Percentiles rank a stretch among this genome's conserved stretches.
These are phyloP conservation scores for Elephantulus edwardii DNA, from an alignment of 2,113 vertebrate genomes.

Conservation along the genomic window DNA sequence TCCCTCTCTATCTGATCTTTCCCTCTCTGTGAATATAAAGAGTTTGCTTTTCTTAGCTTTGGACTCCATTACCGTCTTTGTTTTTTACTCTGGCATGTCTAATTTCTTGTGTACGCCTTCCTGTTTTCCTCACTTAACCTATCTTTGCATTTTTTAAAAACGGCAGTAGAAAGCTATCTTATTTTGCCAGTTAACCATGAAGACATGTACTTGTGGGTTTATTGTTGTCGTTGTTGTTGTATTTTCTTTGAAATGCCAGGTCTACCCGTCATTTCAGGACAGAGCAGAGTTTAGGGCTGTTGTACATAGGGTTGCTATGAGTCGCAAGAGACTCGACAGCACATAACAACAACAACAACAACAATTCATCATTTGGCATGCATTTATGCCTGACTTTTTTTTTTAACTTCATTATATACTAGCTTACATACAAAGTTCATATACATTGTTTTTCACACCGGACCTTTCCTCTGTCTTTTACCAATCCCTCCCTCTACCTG, in stretches of 20 bases:
- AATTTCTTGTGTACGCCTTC: constrained; percentile 78
- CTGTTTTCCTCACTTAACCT: constrained; percentile 72
- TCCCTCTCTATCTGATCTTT: constrained; percentile 48
- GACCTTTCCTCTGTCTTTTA: too few species aligned
- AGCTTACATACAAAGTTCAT: too few species aligned
- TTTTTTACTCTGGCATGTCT: constrained; percentile 73
- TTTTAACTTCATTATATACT: too few species aligned
- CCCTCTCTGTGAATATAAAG: constrained; percentile 70
- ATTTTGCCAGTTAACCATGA: constrained; percentile 78
- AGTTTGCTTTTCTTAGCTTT: constrained; percentile 72
- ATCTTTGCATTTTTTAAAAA: constrained; percentile 78
- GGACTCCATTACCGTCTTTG: constrained; percentile 62
- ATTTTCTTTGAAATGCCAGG: constrained; percentile 64
- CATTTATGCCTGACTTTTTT: constrained; percentile 72
- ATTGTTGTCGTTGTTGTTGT: constrained; percentile 58
- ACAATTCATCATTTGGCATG: constrained; percentile 69
- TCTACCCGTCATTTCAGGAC: constrained; percentile 69
- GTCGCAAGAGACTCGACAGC: too few species aligned
- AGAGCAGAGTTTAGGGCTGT: too few species aligned
- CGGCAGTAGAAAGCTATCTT: constrained; percentile 76
- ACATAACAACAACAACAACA: too few species aligned
- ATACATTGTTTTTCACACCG: too few species aligned
- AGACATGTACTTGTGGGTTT: constrained; percentile 74
- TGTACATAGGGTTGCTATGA: too few species aligned
- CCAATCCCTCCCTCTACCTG: too few species aligned